Percentiles rank a stretch among this genome's conserved stretches.
These are phyloP conservation scores for Ardeotis arabs DNA, from an alignment of 2,113 vertebrate genomes.

Conservation along the genomic window DNA sequence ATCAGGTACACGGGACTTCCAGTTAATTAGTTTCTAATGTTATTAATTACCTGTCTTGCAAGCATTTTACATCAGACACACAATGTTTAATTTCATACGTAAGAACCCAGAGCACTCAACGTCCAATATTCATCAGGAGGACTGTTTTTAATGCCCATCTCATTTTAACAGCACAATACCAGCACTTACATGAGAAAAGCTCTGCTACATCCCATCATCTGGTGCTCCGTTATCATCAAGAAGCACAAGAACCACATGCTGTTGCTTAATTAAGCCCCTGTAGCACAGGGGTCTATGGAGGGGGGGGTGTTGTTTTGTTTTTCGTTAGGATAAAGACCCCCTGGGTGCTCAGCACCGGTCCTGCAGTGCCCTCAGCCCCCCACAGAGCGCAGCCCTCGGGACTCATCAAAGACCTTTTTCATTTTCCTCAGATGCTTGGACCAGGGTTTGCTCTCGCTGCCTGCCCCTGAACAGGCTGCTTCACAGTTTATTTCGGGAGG, in stretches of 20 bases:
- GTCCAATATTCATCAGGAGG: neutral
- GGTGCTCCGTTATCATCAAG: neutral
- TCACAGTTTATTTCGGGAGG: neutral
- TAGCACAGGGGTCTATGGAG: neutral
- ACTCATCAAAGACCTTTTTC: neutral
- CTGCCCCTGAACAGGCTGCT: neutral
- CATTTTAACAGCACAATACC: neutral
- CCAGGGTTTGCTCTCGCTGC: neutral
- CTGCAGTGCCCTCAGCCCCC: neutral
- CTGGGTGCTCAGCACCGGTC: neutral
- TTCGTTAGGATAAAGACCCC: neutral
- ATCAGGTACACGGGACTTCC: neutral
- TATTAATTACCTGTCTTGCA: conserved; percentile 62
- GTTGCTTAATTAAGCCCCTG: conserved; percentile 60
- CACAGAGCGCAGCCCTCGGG: neutral
- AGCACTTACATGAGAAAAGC: neutral
- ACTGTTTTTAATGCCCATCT: conserved; percentile 6
- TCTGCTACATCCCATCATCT: neutral
- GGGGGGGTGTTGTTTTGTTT: neutral
- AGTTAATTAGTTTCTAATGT: conserved; percentile 56
- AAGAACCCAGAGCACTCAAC: conserved; percentile 17
- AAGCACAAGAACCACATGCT: conserved; percentile 49
- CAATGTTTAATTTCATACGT: conserved; percentile 37
- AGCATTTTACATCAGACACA: conserved; percentile 5
- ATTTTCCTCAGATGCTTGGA: neutral